Evolutionary conservation across 2,797 vertebrate species (phyloP).

Genomic region (Scolopax rusticola): DNA sequence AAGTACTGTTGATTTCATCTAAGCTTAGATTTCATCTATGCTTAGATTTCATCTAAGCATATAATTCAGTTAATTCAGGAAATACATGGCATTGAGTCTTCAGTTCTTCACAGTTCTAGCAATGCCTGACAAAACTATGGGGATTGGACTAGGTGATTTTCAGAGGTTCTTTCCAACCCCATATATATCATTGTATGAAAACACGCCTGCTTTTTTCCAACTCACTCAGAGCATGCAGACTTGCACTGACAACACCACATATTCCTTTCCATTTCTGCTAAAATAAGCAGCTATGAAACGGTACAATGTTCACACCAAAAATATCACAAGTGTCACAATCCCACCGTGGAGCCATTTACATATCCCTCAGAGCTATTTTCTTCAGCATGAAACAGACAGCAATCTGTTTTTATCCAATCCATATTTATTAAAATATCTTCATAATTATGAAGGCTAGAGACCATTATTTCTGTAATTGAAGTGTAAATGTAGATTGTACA

Average conservation of each 20-base stretch:
- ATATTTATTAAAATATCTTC: not conserved
- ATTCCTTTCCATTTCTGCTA: not conserved
- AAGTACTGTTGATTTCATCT: not conserved
- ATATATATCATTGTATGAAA: not conserved
- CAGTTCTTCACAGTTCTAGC: not conserved
- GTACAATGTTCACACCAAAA: not conserved
- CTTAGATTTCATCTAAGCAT: not conserved
- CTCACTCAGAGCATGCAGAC: not conserved
- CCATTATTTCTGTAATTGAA: not conserved
- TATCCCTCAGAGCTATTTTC: not conserved
- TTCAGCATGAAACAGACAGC: not conserved
- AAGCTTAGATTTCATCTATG: not conserved
- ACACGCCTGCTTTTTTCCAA: not conserved
- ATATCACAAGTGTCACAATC: not conserved
- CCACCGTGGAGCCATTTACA: not conserved
- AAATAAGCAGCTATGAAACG: not conserved
- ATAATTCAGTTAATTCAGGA: not conserved
- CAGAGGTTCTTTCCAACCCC: too few relatives aligned
- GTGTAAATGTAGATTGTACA: not conserved
- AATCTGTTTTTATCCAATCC: not conserved
- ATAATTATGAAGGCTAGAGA: not conserved
- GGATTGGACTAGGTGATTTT: too few relatives aligned
- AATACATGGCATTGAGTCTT: not conserved
- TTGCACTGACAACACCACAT: not conserved
- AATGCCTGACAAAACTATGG: not conserved